These are phyloP conservation scores for Xenentodon cancila DNA, from an alignment of 2,797 vertebrate genomes.

Conservation along the genomic window DNA sequence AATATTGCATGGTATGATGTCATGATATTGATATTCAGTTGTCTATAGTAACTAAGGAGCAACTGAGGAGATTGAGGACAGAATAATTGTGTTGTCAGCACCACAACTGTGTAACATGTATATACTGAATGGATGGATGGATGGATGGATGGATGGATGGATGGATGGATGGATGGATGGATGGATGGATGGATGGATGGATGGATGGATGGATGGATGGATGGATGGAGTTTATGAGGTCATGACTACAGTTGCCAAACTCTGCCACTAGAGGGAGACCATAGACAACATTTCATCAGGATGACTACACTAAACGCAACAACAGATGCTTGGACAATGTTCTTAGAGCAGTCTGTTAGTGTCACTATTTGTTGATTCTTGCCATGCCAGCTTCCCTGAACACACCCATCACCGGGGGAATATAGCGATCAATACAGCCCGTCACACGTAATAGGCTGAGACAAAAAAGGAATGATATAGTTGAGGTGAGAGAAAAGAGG, in stretches of 20 bases:
- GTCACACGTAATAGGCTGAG: not conserved
- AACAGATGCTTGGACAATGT: not conserved
- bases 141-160: too few species aligned
- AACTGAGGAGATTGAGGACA: too few species aligned
- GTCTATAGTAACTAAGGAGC: too few species aligned
- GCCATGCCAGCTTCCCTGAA: not conserved
- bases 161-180: too few species aligned
- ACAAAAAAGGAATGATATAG: not conserved
- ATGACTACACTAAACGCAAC: too few species aligned
- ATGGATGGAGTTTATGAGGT: constrained; percentile 2
- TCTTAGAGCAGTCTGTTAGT: not conserved
- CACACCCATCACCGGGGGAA: not conserved
- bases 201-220: too few species aligned
- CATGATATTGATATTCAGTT: too few species aligned
- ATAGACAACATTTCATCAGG: constrained; percentile 1
- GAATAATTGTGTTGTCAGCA: too few species aligned
- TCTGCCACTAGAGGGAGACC: constrained; percentile 57
- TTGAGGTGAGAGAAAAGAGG: not conserved
- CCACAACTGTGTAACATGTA: too few species aligned
- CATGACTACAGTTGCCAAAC: constrained; percentile 8
- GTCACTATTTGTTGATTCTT: not conserved
- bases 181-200: too few species aligned
- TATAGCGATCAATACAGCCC: not conserved
- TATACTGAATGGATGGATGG: too few species aligned
- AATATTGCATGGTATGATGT: not conserved